Evolutionary conservation across 2,888 invertebrate genomes (phyloP).

Genomic region (Nebria brevicollis): DNA sequence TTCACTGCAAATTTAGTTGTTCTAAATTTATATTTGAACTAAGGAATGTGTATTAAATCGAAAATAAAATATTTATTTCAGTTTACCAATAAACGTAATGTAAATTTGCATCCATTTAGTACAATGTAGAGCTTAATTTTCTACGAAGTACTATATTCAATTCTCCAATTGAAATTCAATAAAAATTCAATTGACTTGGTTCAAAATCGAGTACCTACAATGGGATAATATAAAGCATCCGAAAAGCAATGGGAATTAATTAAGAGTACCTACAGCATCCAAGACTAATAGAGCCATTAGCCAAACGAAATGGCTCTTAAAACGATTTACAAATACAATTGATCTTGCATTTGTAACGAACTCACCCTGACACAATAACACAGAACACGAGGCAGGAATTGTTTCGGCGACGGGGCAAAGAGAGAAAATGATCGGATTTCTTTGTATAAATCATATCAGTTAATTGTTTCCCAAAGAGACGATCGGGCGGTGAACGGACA

Average conservation of each 20-base stretch:
- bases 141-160: not conserved
- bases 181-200: not conserved
- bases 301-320: constrained; percentile 33
- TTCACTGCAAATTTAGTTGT: too few relatives aligned
- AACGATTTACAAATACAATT: constrained; percentile 42
- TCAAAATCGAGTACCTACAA: not conserved
- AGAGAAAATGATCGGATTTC: constrained; percentile 17
- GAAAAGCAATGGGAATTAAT: constrained; percentile 17
- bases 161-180: not conserved
- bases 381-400: constrained; percentile 17
- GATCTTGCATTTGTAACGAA: constrained; percentile 37
- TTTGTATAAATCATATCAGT: constrained; percentile 33
- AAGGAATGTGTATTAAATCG: too few relatives aligned
- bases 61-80: too few relatives aligned
- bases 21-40: too few relatives aligned
- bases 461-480: constrained; percentile 30
- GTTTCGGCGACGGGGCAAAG: not conserved
- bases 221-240: not conserved
- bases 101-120: too few relatives aligned
- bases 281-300: constrained; percentile 41
- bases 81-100: too few relatives aligned
- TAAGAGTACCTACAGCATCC: constrained; percentile 18
- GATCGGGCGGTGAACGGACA: constrained; percentile 6
- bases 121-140: too few relatives aligned
- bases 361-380: constrained; percentile 10